phyloP scores from a whole-genome alignment of 2,113 vertebrate species.

The Erythrolamprus reginae region DNA sequence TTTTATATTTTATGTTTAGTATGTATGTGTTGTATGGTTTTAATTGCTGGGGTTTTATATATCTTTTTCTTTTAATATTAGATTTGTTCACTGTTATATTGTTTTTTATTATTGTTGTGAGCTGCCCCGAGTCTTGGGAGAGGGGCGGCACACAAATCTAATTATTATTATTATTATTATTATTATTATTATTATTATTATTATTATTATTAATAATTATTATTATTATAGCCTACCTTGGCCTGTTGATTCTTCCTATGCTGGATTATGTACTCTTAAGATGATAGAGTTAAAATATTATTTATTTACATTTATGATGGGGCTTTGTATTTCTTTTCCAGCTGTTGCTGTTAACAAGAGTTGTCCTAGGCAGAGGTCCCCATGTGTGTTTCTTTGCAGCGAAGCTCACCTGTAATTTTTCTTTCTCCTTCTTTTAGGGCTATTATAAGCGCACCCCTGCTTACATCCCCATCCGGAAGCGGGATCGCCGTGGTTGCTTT shows the following conservation, averaged over 20 bases:
- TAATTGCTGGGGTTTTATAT: no score
- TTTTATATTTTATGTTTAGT: no score
- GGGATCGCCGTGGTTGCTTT: constrained; percentile 81
- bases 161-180: no score
- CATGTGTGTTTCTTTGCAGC: background rate
- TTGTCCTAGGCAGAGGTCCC: background rate
- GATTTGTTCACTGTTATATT: no score
- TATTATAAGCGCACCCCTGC: constrained; percentile 89
- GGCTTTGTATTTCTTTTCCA: background rate
- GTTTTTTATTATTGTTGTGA: no score
- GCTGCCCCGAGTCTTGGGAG: no score
- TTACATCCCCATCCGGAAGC: constrained; percentile 86
- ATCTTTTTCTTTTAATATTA: no score
- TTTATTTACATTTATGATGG: background rate
- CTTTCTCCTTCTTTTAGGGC: constrained; percentile 65
- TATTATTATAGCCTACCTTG: background rate
- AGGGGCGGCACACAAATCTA: no score
- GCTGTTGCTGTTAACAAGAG: background rate
- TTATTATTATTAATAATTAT: no score
- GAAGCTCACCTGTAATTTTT: background rate
- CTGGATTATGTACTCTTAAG: background rate
- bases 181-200: no score
- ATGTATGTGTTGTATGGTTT: no score
- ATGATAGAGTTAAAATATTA: background rate
- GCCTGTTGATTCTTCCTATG: background rate